Evolutionary conservation across 2,888 invertebrate species (phyloP).

Genomic region (Zonitis immaculata): DNA sequence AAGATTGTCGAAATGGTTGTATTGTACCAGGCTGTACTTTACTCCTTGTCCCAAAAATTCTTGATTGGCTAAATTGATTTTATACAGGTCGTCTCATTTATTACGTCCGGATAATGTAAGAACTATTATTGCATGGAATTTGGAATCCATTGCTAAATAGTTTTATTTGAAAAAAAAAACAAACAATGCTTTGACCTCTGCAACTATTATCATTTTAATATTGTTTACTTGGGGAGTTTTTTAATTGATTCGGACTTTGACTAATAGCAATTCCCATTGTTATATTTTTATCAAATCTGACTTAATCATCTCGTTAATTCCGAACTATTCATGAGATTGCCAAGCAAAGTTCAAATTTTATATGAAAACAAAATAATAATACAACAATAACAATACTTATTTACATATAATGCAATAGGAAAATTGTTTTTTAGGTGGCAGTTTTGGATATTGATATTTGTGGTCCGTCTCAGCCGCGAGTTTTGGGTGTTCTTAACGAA

Average conservation of each 20-base stretch:
- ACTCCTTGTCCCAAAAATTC: constrained; percentile 27
- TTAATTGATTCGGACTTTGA: not conserved
- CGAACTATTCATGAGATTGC: not conserved
- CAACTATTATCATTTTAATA: not conserved
- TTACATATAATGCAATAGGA: constrained; percentile 4
- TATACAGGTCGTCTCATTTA: not conserved
- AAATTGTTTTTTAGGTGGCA: constrained; percentile 63
- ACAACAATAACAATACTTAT: not conserved
- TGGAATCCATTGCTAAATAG: too few relatives aligned
- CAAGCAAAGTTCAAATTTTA: not conserved
- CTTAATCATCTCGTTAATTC: not conserved
- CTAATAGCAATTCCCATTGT: not conserved
- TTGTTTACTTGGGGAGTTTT: not conserved
- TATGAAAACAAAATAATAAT: not conserved
- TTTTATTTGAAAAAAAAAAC: not conserved
- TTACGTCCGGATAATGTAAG: not conserved
- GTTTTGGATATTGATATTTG: constrained; percentile 97
- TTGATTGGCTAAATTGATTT: not conserved
- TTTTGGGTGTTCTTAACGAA: constrained; percentile 88
- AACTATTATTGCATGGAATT: not conserved
- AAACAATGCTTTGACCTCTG: too few relatives aligned
- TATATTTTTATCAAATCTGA: not conserved
- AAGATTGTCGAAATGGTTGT: not conserved
- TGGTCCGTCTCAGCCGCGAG: constrained; percentile 94
- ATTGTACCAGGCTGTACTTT: constrained; percentile 33